phyloP scores from a whole-genome alignment of 2,113 vertebrate genomes.

The Picathartes gymnocephalus region DNA sequence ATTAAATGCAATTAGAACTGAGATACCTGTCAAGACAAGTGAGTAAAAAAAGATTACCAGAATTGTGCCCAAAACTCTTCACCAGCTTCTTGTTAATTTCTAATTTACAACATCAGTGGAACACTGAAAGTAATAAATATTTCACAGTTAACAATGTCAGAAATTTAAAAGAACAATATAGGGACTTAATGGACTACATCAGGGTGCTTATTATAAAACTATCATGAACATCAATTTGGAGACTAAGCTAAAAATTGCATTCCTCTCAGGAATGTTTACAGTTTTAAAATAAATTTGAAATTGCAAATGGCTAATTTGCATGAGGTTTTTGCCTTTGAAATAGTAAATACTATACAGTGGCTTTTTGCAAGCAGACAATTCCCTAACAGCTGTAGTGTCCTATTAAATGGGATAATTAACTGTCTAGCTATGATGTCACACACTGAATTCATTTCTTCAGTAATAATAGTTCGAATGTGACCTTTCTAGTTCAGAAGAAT shows the following conservation, averaged over 20 bases:
- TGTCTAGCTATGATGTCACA: slow-evolving; percentile 21
- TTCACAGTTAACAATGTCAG: not conserved
- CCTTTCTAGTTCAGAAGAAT: slow-evolving; percentile 34
- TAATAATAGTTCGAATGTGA: slow-evolving; percentile 48
- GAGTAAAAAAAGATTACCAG: not conserved
- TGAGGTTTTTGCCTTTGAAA: slow-evolving; percentile 2
- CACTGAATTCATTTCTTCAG: slow-evolving; percentile 31
- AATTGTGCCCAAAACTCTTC: not conserved
- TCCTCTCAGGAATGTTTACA: not conserved
- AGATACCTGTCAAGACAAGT: slow-evolving; percentile 9
- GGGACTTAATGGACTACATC: not conserved
- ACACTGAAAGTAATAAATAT: not conserved
- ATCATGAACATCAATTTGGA: not conserved
- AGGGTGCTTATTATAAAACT: not conserved
- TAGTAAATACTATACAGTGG: not conserved
- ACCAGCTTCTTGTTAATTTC: not conserved
- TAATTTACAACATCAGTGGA: not conserved
- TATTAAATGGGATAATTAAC: slow-evolving; percentile 13
- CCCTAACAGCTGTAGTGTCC: not conserved
- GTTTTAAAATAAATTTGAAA: not conserved
- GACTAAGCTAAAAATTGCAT: not conserved
- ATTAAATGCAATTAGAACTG: not conserved
- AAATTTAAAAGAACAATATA: not conserved
- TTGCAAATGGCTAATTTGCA: not conserved
- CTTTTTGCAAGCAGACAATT: not conserved